Base-by-base conservation (phyloP, 1,140 invertebrate species). In the Aphelenchoides avenae region DNA sequence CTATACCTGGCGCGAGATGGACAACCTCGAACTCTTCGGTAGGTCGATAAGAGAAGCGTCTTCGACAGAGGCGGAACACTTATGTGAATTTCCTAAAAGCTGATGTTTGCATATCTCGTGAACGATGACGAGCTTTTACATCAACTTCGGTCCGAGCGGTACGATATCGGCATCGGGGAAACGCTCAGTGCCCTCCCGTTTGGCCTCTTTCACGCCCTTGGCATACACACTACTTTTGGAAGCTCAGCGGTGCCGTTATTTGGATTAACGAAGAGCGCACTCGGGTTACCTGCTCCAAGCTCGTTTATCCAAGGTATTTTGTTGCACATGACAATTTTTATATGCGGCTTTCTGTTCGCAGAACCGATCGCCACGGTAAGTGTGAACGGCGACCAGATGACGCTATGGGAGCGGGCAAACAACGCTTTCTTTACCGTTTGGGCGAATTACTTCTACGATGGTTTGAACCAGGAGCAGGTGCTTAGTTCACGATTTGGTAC, bases 131-230 rank as follows among this genome's bases (percentile, higher is more conserved):
- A 47, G 15, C 3, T 47, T 29, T 31, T 47, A 18, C 5, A n/a
- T 20, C 44, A 37, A 4, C 20, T 52, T 15, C 18, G 20, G 11
- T 18, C 26, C 9, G 49, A 52, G 29, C 3, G 51, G 9, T 52
- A 46, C 18, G 49, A 52, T 9, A 46, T 52, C 13, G 49, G 33
- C 20, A 52, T 52, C 7, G 34, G 33, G 6, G 49, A 52, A 53
- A 26, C 27, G 3, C 51, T 46, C 20, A 20, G 51, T 37, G 11
- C 27, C 22, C 51, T 34, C 31, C n/a, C 49, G 7, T 27, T 34
- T 26, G 49, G 36, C 9, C 24, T 52, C 9, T 52, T 52, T 46
- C 50, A 44, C n/a, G 29, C 22, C 4, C 41, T 52, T 26, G 50
- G 50, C 15, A 46, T 53, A 18, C 37, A 36, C 20, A 36, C 34